Percentiles rank a stretch among this genome's conserved stretches.
phyloP scores from a whole-genome alignment of 2,113 vertebrate species.

The Gracilinanus agilis region DNA sequence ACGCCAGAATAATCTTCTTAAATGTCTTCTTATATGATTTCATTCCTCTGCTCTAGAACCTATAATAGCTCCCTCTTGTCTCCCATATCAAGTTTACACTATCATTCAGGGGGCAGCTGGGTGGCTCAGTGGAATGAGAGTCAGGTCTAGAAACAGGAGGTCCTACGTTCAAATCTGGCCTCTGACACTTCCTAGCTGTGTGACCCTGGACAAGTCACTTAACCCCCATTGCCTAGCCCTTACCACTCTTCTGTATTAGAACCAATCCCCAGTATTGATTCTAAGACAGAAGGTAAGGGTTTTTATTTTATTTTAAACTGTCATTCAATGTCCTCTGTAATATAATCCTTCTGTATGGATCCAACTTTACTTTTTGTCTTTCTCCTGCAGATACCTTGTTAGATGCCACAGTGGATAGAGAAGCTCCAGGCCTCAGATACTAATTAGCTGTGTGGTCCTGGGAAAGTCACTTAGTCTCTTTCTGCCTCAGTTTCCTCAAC shows the following conservation, averaged over 20 bases:
- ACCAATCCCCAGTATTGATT: too few relatives aligned
- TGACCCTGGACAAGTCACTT: too few relatives aligned
- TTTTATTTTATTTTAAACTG: not conserved
- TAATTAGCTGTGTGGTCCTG: not conserved
- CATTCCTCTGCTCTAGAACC: not conserved
- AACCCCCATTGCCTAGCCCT: too few relatives aligned
- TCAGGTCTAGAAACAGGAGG: too few relatives aligned
- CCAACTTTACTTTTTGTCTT: not conserved
- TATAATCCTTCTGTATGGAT: not conserved
- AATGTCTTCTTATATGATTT: not conserved
- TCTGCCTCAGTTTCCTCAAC: not conserved
- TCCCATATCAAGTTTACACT: not conserved
- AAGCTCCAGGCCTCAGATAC: not conserved
- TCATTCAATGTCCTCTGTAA: not conserved
- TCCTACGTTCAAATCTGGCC: too few relatives aligned
- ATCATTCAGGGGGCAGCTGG: not conserved
- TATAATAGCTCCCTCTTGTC: not conserved
- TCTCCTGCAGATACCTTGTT: not conserved
- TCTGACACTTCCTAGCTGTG: too few relatives aligned
- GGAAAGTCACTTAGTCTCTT: not conserved
- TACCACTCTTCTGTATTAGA: too few relatives aligned
- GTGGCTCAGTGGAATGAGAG: too few relatives aligned
- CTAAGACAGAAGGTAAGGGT: too few relatives aligned
- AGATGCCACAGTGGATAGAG: not conserved
- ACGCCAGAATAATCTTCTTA: not conserved